phyloP scores from a whole-genome alignment of 2,888 invertebrate species.

The Sarcophaga caerulescens region DNA sequence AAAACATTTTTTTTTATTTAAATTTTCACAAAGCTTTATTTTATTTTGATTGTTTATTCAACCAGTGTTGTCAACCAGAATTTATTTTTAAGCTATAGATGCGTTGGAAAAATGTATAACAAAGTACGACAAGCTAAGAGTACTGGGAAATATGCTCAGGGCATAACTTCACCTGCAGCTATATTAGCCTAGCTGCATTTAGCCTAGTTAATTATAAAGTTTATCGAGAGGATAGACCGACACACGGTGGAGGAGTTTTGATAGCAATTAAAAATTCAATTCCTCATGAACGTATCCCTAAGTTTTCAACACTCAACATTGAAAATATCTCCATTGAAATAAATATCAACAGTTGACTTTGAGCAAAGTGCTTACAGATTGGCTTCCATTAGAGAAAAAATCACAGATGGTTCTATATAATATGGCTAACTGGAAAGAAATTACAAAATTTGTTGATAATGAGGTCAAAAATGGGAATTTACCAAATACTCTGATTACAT shows the following conservation, averaged over 20 bases:
- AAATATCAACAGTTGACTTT: not conserved
- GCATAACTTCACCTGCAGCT: not conserved
- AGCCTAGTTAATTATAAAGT: no score
- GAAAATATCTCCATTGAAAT: not conserved
- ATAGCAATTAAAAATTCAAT: no score
- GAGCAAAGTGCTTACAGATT: no score
- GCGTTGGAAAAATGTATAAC: constrained; percentile 43
- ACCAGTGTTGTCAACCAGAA: not conserved
- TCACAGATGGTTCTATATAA: not conserved
- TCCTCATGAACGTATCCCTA: no score
- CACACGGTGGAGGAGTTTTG: no score
- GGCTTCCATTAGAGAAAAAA: not conserved
- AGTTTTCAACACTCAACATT: no score
- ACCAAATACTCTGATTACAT: no score
- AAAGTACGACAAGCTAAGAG: constrained; percentile 40
- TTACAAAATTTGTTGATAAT: not conserved
- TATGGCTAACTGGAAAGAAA: not conserved
- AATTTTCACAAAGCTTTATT: no score
- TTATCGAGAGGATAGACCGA: no score
- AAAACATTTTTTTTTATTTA: no score
- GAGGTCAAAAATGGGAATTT: not conserved
- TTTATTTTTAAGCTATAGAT: constrained; percentile 47
- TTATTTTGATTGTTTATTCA: no score
- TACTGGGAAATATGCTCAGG: constrained; percentile 22
- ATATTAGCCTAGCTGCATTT: no score